These are phyloP conservation scores for Emberiza fucata DNA, from an alignment of 2,113 vertebrate species.

Conservation along the genomic window DNA sequence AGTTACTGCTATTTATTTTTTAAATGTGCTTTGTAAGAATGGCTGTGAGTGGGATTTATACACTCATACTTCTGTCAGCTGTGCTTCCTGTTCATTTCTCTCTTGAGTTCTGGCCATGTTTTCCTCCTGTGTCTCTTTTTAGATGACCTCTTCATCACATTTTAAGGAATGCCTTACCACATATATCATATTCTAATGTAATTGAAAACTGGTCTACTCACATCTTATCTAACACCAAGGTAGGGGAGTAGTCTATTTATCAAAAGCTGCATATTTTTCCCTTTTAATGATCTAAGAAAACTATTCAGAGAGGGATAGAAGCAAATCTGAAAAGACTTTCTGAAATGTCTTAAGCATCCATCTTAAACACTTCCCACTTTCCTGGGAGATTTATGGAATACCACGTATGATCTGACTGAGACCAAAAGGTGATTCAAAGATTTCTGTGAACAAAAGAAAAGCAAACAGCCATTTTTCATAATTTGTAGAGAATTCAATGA, in stretches of 20 bases:
- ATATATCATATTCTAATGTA: neutral
- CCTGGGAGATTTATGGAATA: neutral
- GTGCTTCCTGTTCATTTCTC: neutral
- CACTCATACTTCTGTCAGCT: neutral
- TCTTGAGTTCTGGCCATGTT: neutral
- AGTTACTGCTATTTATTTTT: neutral
- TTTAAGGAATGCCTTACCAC: conserved; percentile 1
- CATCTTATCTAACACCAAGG: neutral
- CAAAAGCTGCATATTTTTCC: neutral
- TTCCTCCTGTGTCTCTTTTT: neutral
- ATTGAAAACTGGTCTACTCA: neutral
- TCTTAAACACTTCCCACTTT: neutral
- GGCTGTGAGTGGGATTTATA: neutral
- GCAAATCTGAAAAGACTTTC: neutral
- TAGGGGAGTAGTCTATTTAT: neutral
- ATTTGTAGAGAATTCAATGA: neutral
- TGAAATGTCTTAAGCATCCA: neutral
- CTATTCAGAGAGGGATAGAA: neutral
- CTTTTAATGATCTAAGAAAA: neutral
- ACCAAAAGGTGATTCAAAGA: neutral
- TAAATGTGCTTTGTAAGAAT: neutral
- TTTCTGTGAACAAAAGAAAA: neutral
- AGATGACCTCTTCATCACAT: neutral
- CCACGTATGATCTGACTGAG: neutral
- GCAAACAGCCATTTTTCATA: neutral